phyloP scores from a whole-genome alignment of 2,888 invertebrate genomes.

The Gerosis bhagava region DNA sequence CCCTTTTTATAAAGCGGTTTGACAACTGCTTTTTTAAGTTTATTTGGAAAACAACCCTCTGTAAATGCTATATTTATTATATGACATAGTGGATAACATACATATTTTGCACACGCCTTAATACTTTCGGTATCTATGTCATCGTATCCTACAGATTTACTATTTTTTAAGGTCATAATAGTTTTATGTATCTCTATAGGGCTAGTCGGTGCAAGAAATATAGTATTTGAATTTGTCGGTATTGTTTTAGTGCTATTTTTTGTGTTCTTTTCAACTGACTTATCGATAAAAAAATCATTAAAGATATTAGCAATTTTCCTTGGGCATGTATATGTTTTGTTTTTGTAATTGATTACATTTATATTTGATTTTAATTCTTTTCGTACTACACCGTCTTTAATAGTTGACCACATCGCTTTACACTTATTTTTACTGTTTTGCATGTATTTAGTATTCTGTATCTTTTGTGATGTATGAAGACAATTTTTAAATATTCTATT shows the following conservation, averaged over 20 bases:
- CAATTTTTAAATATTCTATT: conserved; percentile 7
- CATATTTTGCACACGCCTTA: conserved; percentile 2
- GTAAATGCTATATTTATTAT: conserved; percentile 9
- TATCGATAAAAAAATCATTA: conserved; percentile 10
- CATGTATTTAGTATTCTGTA: conserved; percentile 1
- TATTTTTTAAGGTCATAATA: conserved; percentile 5
- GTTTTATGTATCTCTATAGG: conserved; percentile 1
- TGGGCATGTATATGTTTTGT: background rate
- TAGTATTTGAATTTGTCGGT: too few species aligned
- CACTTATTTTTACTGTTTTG: conserved; percentile 5
- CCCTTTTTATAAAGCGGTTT: conserved; percentile 15
- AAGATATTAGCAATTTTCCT: background rate
- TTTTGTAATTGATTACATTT: background rate
- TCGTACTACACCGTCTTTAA: background rate
- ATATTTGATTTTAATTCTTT: background rate
- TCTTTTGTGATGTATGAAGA: background rate
- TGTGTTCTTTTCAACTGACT: background rate
- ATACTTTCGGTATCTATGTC: conserved; percentile 5
- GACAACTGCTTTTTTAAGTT: conserved; percentile 2
- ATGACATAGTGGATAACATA: background rate
- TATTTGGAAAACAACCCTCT: conserved; percentile 5
- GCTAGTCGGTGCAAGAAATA: conserved; percentile 1
- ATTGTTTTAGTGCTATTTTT: background rate
- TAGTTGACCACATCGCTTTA: conserved; percentile 1
- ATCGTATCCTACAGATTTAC: conserved; percentile 9